Percentiles rank a stretch among this genome's conserved stretches.
These are phyloP conservation scores for Ptychodera flava DNA, from an alignment of 35 echinoderm and acorn worm species.

Conservation along the genomic window DNA sequence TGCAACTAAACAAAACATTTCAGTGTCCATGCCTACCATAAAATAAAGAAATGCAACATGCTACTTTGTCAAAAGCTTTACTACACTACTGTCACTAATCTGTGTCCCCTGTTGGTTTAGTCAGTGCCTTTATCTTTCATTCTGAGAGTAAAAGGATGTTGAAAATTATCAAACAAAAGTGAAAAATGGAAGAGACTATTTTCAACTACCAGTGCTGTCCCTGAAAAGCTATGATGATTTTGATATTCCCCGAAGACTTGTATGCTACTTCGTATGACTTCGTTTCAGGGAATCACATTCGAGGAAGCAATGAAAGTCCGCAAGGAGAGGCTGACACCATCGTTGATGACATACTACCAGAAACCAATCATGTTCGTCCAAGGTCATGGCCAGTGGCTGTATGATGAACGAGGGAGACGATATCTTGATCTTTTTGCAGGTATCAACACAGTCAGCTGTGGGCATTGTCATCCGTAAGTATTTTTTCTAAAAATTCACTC, in stretches of 20 bases:
- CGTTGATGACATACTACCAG: slow-evolving; percentile 79
- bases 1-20: no score
- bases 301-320: slow-evolving; percentile 58
- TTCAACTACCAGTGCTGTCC: neutral
- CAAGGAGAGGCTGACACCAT: slow-evolving; percentile 37
- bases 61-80: no score
- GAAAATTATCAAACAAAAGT: neutral
- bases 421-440: slow-evolving; percentile 94
- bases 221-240: neutral
- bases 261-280: neutral
- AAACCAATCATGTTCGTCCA: slow-evolving; percentile 73
- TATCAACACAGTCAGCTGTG: slow-evolving; percentile 95
- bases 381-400: slow-evolving; percentile 96
- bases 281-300: slow-evolving; percentile 45
- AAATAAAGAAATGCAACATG: no score
- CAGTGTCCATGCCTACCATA: no score
- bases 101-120: neutral
- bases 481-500: neutral
- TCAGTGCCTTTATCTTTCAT: neutral
- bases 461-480: slow-evolving; percentile 98
- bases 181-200: neutral
- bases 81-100: neutral
- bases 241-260: neutral
- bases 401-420: slow-evolving; percentile 63
- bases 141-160: no score